Evolutionary conservation across 2,113 vertebrate species (phyloP).

Genomic region (Zeus faber): DNA sequence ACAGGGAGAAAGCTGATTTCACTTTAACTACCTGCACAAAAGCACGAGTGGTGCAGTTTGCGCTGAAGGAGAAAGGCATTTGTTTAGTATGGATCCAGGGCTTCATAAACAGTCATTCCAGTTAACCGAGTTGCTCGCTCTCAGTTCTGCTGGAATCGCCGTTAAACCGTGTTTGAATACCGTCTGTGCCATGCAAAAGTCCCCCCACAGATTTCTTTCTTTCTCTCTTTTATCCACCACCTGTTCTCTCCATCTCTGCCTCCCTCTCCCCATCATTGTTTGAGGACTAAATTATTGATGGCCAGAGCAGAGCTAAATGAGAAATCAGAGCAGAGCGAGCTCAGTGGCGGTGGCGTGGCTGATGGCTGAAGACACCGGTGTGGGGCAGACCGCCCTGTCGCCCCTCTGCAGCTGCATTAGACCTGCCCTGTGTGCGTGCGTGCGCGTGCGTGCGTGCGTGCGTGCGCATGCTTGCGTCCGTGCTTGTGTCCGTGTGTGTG

Average conservation of each 20-base stretch:
- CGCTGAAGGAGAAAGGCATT: constrained; percentile 26
- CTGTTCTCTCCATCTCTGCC: constrained; percentile 24
- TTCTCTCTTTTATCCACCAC: constrained; percentile 33
- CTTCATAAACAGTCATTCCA: too few relatives aligned
- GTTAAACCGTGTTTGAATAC: too few relatives aligned
- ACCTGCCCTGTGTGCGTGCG: background rate
- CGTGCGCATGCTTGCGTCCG: background rate
- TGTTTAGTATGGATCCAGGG: too few relatives aligned
- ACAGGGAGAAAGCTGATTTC: constrained; percentile 24
- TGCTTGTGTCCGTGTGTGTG: too few relatives aligned
- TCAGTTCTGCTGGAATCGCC: too few relatives aligned
- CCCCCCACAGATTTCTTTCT: constrained; percentile 27
- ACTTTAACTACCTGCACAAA: constrained; percentile 19
- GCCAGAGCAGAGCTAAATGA: constrained; percentile 54
- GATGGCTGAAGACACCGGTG: too few relatives aligned
- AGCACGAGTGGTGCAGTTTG: constrained; percentile 14
- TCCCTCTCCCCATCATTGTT: constrained; percentile 52
- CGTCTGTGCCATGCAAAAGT: constrained; percentile 49
- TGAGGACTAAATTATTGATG: constrained; percentile 71
- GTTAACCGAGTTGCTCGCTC: too few relatives aligned
- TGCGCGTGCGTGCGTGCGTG: background rate
- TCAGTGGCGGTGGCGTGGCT: too few relatives aligned
- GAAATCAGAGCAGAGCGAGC: constrained; percentile 56
- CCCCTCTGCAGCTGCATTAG: too few relatives aligned
- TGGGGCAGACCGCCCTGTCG: background rate